These are phyloP conservation scores for Protonibea diacanthus DNA, from an alignment of 2,797 vertebrate genomes.

Conservation along the genomic window DNA sequence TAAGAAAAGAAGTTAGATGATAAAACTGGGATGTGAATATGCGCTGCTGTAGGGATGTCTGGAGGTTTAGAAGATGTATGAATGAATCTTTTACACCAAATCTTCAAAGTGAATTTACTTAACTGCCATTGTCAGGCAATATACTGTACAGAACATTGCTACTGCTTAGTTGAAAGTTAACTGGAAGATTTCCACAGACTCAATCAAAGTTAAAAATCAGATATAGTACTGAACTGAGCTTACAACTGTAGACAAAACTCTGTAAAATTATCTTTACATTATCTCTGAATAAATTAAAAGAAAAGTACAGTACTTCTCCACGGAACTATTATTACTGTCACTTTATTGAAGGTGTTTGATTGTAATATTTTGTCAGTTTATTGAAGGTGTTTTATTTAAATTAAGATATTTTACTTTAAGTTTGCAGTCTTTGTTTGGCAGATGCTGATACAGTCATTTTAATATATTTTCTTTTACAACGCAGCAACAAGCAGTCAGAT, in stretches of 20 bases:
- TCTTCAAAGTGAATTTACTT: not conserved
- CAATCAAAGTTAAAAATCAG: not conserved
- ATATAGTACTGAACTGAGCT: not conserved
- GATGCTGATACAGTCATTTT: too few relatives aligned
- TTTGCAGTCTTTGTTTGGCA: too few relatives aligned
- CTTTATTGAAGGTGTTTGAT: too few relatives aligned
- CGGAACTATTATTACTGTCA: too few relatives aligned
- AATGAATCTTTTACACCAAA: not conserved
- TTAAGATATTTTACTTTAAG: too few relatives aligned
- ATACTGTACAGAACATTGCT: not conserved
- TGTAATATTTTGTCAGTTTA: too few relatives aligned
- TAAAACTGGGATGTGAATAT: not conserved
- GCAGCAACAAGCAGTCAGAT: too few relatives aligned
- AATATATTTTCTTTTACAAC: too few relatives aligned
- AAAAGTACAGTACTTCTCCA: too few relatives aligned
- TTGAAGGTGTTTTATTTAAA: too few relatives aligned
- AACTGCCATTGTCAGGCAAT: not conserved
- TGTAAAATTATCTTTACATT: too few relatives aligned
- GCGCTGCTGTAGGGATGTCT: not conserved
- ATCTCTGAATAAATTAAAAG: too few relatives aligned
- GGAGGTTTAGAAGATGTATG: not conserved
- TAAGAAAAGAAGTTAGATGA: not conserved
- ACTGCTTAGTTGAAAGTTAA: not conserved
- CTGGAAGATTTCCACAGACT: not conserved
- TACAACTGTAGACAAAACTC: not conserved